Conservation (phyloP, 1,140 invertebrate genomes). For the Caenorhabditis latens region DNA sequence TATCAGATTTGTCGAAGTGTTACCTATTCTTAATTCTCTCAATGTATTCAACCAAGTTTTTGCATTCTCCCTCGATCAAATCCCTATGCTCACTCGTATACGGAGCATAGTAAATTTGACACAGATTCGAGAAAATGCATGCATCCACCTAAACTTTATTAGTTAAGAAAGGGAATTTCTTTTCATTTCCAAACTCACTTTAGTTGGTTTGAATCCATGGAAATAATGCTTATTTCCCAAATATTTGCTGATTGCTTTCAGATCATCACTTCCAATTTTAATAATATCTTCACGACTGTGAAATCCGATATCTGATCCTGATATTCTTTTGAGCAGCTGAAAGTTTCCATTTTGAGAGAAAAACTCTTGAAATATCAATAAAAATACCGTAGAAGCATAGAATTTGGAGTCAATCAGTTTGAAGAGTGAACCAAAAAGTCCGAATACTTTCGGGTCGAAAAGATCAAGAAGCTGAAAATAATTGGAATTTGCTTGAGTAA, state of each 20-base stretch:
- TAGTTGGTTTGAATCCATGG: constrained; percentile 91
- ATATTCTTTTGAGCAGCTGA: constrained; percentile 32
- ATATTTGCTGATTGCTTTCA: constrained; percentile 89
- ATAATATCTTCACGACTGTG: constrained; percentile 84
- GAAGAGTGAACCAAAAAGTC: neutral
- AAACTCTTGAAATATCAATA: neutral
- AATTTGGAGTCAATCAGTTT: constrained; percentile 3
- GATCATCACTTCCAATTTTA: constrained; percentile 87
- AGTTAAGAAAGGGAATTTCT: neutral
- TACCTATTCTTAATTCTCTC: constrained; percentile 51
- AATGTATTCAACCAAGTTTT: constrained; percentile 6
- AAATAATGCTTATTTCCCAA: constrained; percentile 92
- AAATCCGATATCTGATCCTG: constrained; percentile 48
- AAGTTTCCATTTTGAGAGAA: neutral
- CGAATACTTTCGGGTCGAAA: constrained; percentile 19
- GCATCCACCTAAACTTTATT: constrained; percentile 67
- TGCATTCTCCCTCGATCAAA: constrained; percentile 45
- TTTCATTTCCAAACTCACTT: constrained; percentile 80
- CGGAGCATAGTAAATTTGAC: constrained; percentile 72
- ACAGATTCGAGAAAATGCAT: constrained; percentile 66
- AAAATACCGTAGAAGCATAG: constrained; percentile 2
- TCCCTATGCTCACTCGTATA: constrained; percentile 41
- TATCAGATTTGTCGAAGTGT: neutral
- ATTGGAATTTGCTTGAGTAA: neutral
- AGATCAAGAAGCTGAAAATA: neutral